phyloP scores from a whole-genome alignment of 2,888 invertebrate genomes.

The Tenthredo scrophulariae region DNA sequence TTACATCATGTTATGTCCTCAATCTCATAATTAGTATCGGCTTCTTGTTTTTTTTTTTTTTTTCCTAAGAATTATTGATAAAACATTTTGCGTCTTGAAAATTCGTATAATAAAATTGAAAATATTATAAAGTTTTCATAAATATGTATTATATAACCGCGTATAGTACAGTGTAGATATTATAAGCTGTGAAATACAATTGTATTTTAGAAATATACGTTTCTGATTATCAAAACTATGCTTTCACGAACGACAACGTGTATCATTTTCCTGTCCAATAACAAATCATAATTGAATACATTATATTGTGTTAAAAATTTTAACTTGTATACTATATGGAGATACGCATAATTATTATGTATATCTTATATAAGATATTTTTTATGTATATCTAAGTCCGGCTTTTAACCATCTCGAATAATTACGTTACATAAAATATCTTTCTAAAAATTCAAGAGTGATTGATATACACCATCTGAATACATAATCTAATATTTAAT shows the following conservation, averaged over 20 bases:
- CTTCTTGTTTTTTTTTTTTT: background rate
- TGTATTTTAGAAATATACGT: conserved; percentile 18
- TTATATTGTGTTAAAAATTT: too few relatives aligned
- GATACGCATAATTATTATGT: too few relatives aligned
- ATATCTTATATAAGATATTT: too few relatives aligned
- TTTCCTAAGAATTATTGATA: background rate
- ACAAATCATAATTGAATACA: too few relatives aligned
- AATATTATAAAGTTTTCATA: background rate
- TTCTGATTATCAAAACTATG: background rate
- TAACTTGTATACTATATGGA: too few relatives aligned
- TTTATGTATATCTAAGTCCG: too few relatives aligned
- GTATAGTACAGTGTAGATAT: background rate
- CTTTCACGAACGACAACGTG: background rate
- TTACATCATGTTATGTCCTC: background rate
- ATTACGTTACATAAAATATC: too few relatives aligned
- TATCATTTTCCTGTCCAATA: background rate
- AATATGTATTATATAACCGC: background rate
- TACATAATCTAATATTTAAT: background rate
- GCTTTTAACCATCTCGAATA: too few relatives aligned
- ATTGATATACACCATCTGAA: too few relatives aligned
- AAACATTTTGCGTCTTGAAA: background rate
- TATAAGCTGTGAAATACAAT: conserved; percentile 9
- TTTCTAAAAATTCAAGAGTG: too few relatives aligned
- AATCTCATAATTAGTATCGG: background rate
- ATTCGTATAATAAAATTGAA: background rate